Evolutionary conservation across 2,113 vertebrate species (phyloP).

Genomic region (Sinocyclocheilus anshuiensis): DNA sequence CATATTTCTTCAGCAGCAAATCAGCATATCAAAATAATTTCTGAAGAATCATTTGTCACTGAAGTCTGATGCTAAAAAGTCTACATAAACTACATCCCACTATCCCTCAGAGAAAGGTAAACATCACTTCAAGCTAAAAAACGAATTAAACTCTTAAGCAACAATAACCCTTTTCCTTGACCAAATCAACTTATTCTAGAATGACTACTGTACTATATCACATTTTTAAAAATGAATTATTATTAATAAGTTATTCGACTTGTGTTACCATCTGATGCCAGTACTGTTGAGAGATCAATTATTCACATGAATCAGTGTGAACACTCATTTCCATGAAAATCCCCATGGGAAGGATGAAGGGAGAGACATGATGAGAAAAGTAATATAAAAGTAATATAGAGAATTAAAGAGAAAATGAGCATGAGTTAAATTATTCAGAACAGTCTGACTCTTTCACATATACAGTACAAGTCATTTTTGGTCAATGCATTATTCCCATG

Average conservation of each 20-base stretch:
- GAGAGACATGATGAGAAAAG: background rate
- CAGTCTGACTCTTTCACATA: background rate
- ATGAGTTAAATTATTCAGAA: background rate
- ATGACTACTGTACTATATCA: too few species aligned
- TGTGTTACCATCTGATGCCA: background rate
- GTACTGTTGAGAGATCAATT: background rate
- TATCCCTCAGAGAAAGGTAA: background rate
- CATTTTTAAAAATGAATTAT: too few species aligned
- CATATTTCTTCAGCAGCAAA: background rate
- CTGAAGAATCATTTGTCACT: background rate
- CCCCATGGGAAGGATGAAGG: background rate
- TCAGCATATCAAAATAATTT: background rate
- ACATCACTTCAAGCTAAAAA: background rate
- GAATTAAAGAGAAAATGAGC: background rate
- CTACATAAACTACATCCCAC: background rate
- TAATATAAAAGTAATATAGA: background rate
- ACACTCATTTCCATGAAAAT: background rate
- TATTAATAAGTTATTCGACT: background rate
- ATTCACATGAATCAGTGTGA: background rate
- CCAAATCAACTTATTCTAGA: too few species aligned
- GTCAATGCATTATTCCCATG: slow-evolving; percentile 1
- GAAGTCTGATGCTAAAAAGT: background rate
- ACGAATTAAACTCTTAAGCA: background rate
- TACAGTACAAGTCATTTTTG: background rate
- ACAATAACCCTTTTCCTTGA: too few species aligned